phyloP scores from a whole-genome alignment of 1,140 invertebrate species.

The Sitophilus oryzae region DNA sequence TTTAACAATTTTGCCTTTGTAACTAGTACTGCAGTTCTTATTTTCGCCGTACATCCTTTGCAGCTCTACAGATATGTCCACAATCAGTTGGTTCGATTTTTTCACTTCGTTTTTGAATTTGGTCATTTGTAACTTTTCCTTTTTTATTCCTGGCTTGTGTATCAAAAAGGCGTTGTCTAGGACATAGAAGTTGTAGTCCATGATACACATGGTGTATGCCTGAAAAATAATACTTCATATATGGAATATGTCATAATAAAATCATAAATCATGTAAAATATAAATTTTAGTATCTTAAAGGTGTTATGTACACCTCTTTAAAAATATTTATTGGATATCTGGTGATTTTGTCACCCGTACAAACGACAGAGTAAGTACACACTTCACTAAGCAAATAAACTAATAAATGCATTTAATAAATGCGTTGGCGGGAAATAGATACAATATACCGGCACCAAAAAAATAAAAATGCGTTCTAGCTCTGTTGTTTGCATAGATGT shows the following conservation, averaged over 20 bases:
- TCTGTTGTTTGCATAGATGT: too few species aligned
- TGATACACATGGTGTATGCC: constrained; percentile 77
- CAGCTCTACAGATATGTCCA: constrained; percentile 9
- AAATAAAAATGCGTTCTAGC: too few species aligned
- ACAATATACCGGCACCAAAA: too few species aligned
- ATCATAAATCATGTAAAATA: not conserved
- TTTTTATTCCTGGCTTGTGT: constrained; percentile 78
- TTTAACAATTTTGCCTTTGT: not conserved
- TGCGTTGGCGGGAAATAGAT: too few species aligned
- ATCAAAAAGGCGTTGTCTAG: constrained; percentile 83
- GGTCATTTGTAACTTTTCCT: constrained; percentile 25
- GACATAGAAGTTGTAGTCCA: constrained; percentile 84
- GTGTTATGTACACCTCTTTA: too few species aligned
- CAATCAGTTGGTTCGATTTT: constrained; percentile 13
- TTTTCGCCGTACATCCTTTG: constrained; percentile 17
- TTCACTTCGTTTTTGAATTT: constrained; percentile 13
- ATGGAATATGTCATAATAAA: not conserved
- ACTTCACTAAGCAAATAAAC: too few species aligned
- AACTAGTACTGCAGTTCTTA: constrained; percentile 1
- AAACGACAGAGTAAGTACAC: too few species aligned
- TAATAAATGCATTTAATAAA: too few species aligned
- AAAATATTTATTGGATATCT: too few species aligned
- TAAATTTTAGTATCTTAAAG: not conserved
- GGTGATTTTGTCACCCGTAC: too few species aligned
- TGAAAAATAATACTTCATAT: constrained; percentile 38